A percentile compares a stretch with the other conserved stretches of the same genome.
Conservation (phyloP, 2,888 invertebrate genomes). For the Odontocolon sp. region DNA sequence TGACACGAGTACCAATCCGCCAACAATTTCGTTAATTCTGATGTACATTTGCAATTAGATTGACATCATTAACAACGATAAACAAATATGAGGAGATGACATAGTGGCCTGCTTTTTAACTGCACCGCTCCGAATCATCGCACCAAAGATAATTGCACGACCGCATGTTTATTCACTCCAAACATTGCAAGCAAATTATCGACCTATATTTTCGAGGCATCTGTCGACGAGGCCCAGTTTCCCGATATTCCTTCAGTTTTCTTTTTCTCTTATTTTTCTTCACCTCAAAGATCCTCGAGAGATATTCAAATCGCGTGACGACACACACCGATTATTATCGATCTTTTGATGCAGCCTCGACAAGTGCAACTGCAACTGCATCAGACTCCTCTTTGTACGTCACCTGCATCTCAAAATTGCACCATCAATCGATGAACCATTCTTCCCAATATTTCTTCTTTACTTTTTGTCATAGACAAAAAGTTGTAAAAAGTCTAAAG, state of each 20-base stretch:
- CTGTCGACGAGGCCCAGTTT: not conserved
- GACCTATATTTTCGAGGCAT: constrained; percentile 40
- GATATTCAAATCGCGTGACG: constrained; percentile 56
- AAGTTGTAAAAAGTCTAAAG: too few relatives aligned
- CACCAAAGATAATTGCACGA: not conserved
- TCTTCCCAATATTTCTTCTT: not conserved
- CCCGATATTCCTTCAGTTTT: not conserved
- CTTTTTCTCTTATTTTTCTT: not conserved
- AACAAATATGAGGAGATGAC: constrained; percentile 41
- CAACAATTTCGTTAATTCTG: not conserved
- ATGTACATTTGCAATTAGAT: constrained; percentile 2
- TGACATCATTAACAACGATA: constrained; percentile 46
- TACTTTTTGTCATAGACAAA: not conserved
- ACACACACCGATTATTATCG: constrained; percentile 32
- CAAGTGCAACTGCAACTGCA: constrained; percentile 42
- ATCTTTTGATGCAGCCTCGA: constrained; percentile 19
- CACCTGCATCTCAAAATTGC: constrained; percentile 22
- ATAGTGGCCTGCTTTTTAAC: constrained; percentile 57
- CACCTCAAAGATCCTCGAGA: constrained; percentile 3
- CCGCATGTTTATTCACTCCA: constrained; percentile 5
- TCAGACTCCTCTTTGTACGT: constrained; percentile 24
- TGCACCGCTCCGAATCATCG: not conserved
- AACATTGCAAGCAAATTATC: constrained; percentile 50
- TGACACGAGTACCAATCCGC: not conserved
- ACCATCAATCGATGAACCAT: constrained; percentile 13